Evolutionary conservation across 2,113 vertebrate genomes (phyloP).

Genomic region (Brachypodius melanocephalos): DNA sequence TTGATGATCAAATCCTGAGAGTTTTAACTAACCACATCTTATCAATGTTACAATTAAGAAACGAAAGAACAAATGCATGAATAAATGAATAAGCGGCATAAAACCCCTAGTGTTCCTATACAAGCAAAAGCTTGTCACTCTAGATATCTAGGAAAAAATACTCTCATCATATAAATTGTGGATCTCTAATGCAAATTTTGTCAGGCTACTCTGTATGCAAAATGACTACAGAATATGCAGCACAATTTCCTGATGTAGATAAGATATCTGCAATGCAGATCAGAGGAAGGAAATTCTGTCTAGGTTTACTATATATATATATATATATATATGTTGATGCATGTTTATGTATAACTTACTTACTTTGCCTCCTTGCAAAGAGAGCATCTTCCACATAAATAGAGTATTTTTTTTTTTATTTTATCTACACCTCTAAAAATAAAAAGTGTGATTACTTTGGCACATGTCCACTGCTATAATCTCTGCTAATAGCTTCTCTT

Average conservation of each 20-base stretch:
- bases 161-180: not conserved
- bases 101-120: not conserved
- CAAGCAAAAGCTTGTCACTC: not conserved
- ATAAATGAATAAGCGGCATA: not conserved
- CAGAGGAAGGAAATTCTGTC: slow-evolving; percentile 10
- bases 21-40: not conserved
- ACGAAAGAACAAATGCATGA: not conserved
- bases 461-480: not conserved
- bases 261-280: slow-evolving; percentile 44
- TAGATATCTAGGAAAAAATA: not conserved
- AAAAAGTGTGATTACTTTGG: not conserved
- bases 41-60: not conserved
- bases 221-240: not conserved
- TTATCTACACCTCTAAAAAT: not conserved
- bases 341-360: not conserved
- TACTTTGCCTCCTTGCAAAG: not conserved
- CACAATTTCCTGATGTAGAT: not conserved
- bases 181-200: not conserved
- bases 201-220: not conserved
- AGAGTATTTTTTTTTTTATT: not conserved
- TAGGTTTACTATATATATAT: not conserved
- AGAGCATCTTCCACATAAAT: not conserved
- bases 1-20: not conserved
- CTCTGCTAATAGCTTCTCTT: not conserved
- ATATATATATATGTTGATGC: not conserved